Percentiles rank a stretch among this genome's conserved stretches.
Evolutionary conservation across 2,888 invertebrate genomes (phyloP).

Genomic region (Byasa hedistus): DNA sequence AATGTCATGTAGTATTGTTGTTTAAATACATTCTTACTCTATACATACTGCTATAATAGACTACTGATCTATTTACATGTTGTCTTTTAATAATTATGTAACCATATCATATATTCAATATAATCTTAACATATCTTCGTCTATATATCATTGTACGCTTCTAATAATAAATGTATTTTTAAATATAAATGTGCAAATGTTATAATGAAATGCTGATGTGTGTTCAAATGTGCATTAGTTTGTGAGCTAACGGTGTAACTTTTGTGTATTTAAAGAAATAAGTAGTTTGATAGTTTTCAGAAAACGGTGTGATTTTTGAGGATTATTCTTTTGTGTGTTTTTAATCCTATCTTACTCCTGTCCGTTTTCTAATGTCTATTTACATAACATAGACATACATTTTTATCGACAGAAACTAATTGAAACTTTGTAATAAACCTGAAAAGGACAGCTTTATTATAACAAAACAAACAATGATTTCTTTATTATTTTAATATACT

Average conservation of each 20-base stretch:
- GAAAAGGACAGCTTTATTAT: no score
- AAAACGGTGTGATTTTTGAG: neutral
- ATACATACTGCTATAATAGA: neutral
- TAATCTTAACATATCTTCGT: conserved; percentile 21
- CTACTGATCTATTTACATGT: neutral
- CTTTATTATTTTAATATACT: neutral
- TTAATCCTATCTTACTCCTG: no score
- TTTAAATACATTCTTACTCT: neutral
- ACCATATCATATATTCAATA: conserved; percentile 2
- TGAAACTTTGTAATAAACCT: no score
- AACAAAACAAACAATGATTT: neutral
- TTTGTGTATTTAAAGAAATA: neutral
- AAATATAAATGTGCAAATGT: conserved; percentile 45
- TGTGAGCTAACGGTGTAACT: conserved; percentile 31
- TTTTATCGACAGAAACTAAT: no score
- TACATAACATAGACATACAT: no score
- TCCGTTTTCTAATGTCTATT: no score
- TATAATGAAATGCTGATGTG: conserved; percentile 54
- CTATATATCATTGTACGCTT: conserved; percentile 12
- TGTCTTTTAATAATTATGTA: neutral
- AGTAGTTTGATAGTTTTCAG: neutral
- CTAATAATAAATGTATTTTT: neutral
- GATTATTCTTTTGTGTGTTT: no score
- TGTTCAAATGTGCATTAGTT: conserved; percentile 51
- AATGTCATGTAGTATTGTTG: neutral